phyloP scores from a whole-genome alignment of 2,888 invertebrate genomes.

The Agrochola lota region DNA sequence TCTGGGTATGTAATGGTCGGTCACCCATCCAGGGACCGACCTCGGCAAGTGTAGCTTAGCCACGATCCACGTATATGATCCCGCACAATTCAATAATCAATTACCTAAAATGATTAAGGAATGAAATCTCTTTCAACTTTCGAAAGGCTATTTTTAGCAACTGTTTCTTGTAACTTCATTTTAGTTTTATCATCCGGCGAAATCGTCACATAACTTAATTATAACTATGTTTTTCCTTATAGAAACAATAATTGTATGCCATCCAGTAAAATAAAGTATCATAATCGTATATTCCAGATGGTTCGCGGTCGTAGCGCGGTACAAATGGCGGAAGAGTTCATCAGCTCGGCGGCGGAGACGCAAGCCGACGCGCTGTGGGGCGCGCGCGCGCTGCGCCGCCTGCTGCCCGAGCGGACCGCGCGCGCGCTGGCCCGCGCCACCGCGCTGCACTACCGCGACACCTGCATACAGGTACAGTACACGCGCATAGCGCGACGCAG shows the following conservation, averaged over 20 bases:
- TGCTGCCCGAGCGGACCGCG: slow-evolving; percentile 91
- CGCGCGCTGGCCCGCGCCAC: slow-evolving; percentile 79
- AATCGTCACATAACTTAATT: too few relatives aligned
- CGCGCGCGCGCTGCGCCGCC: slow-evolving; percentile 94
- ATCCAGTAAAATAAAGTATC: neutral
- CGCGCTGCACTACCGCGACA: slow-evolving; percentile 76
- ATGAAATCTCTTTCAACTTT: too few relatives aligned
- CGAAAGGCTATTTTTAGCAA: too few relatives aligned
- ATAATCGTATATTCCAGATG: slow-evolving; percentile 76
- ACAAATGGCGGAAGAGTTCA: slow-evolving; percentile 93
- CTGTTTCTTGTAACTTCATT: too few relatives aligned
- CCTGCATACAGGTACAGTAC: slow-evolving; percentile 81
- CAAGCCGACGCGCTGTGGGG: slow-evolving; percentile 95
- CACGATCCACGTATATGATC: too few relatives aligned
- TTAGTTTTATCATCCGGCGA: too few relatives aligned
- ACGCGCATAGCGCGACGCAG: neutral
- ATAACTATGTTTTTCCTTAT: neutral
- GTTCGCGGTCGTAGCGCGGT: slow-evolving; percentile 86
- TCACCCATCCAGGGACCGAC: neutral
- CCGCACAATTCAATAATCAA: too few relatives aligned
- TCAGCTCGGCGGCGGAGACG: slow-evolving; percentile 89
- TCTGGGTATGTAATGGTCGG: neutral
- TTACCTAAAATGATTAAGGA: too few relatives aligned
- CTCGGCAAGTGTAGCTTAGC: too few relatives aligned
- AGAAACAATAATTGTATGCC: neutral